Base-by-base conservation (phyloP, 2,113 vertebrate genomes). In the Gymnarchus niloticus region DNA sequence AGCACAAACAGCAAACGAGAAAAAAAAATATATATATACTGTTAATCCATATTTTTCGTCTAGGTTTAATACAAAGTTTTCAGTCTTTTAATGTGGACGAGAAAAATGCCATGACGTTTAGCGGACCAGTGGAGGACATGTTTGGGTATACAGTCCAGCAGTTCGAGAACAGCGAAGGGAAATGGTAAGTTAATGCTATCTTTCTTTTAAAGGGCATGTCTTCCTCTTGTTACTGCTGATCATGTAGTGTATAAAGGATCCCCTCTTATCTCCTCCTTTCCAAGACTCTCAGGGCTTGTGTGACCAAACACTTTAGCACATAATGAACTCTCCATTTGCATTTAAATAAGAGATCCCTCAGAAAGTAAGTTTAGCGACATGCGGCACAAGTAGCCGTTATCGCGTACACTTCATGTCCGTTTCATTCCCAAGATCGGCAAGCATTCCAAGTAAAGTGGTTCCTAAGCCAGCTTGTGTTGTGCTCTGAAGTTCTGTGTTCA, bases 111-210 rank as follows among this genome's bases (percentile, higher is more conserved):
- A 83, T 98, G 95, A 96, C 94, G 0, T 99, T 99, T 92, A 94
- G 84, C 1, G 98, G 98, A 0, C 94, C 97, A 0, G 89, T 98
- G 89, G 97, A 97, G 83, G 98, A 99, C 88, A 96, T 99, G 97
- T 99, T 99, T 0, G 98, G 98, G 12, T 99, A 99, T 87, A 96
- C 96, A 0, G 97, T 99, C 81, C 97, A 99, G 88, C 98, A 99
- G 84, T 99, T 99, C 91, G 95, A 98, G 95, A 99, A 99, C 87
- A 95, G 94, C 46, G 98, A 99, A 88, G 98, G 98, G 54, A 99
- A 99, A 93, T 99, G 98, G 98, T 98, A 94, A 95, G 96, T 85
- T 51, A 59, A 33, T 6, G n/a, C 14, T 78, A 44, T 44, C n/a
- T 44, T 83, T 41, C 9, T 57, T 46, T 83, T 12, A 54, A 37